Conservation (phyloP, 2,888 invertebrate genomes). For the Drosophila cracens region DNA sequence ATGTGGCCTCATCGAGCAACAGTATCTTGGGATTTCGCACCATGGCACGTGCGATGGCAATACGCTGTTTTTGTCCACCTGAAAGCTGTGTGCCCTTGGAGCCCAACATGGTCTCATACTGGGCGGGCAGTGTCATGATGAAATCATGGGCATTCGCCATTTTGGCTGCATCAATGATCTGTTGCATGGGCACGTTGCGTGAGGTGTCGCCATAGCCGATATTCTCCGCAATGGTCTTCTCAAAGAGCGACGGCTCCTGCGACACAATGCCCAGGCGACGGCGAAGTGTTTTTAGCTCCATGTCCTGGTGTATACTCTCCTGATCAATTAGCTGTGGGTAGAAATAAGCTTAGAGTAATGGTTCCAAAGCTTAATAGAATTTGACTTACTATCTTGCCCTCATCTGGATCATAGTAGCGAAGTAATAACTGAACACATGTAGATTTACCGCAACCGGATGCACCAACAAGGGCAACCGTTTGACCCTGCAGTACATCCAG, state of each 20-base stretch:
- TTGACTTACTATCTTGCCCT: conserved; percentile 86
- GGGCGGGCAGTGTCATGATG: conserved; percentile 90
- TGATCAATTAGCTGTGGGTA: conserved; percentile 83
- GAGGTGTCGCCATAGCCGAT: conserved; percentile 95
- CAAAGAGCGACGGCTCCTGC: conserved; percentile 96
- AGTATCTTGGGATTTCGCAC: conserved; percentile 90
- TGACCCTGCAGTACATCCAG: conserved; percentile 89
- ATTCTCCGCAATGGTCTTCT: conserved; percentile 94
- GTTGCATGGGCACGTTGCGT: conserved; percentile 87
- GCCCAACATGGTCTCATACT: conserved; percentile 90
- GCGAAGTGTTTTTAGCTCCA: conserved; percentile 88
- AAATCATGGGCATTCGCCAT: conserved; percentile 95
- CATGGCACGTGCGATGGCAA: conserved; percentile 92
- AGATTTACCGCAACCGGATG: conserved; percentile 92
- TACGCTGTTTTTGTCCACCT: conserved; percentile 94
- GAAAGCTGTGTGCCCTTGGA: conserved; percentile 91
- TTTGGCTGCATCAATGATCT: conserved; percentile 91
- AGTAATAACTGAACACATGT: conserved; percentile 92
- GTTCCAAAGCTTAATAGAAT: neutral
- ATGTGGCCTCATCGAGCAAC: conserved; percentile 91
- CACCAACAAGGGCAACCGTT: conserved; percentile 90
- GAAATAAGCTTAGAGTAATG: accelerated
- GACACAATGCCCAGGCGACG: conserved; percentile 94
- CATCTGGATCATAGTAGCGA: conserved; percentile 91
- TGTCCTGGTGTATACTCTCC: conserved; percentile 86